Evolutionary conservation across 1,140 invertebrate species (phyloP), one percentile per base, ranked within the genome.

Genomic region (Brachionus rubens): DNA sequence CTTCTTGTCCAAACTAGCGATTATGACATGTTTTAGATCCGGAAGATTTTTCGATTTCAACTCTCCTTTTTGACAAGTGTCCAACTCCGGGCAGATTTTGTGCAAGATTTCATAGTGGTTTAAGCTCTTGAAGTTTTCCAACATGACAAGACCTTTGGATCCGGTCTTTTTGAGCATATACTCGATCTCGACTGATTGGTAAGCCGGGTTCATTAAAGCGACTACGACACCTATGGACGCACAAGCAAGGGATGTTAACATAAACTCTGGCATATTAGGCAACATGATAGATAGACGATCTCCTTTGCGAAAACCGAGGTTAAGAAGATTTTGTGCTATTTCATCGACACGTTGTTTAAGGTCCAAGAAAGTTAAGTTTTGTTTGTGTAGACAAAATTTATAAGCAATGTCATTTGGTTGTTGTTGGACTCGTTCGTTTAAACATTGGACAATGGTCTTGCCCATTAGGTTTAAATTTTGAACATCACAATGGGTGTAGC

Each of bases 181-280:
- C n/a, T 76, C 48, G 1, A 76, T n/a, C 47, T 76, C 72, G 10
- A 43, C n/a, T 47, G 12, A 21, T 16, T 54, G 48, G 19, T 76
- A 76, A 21, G 72, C 72, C 12, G 72, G 72, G 40, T 76, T 76
- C 36, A 76, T 26, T 12, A 56, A 12, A 41, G 33, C 72, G 2
- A 47, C 19, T 30, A 76, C 56, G 6, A 76, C 33, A 0, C 72
- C 72, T 0, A 76, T 56, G 5, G 19, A 33, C n/a, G 72, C 50
- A 24, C 33, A 40, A 16, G 72, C 72, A 9, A 76, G 14, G 10
- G 40, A 40, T n/a, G 33, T 43, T 9, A 54, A 2, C 10, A 33
- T 36, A n/a, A 40, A 33, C 40, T 75, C 72, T 10, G 40, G 12
- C 26, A 30, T 41, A 46, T 75, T 75, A 9, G 72, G 72, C 12